phyloP scores from a whole-genome alignment of 2,888 invertebrate species.

The Lymantria monacha region DNA sequence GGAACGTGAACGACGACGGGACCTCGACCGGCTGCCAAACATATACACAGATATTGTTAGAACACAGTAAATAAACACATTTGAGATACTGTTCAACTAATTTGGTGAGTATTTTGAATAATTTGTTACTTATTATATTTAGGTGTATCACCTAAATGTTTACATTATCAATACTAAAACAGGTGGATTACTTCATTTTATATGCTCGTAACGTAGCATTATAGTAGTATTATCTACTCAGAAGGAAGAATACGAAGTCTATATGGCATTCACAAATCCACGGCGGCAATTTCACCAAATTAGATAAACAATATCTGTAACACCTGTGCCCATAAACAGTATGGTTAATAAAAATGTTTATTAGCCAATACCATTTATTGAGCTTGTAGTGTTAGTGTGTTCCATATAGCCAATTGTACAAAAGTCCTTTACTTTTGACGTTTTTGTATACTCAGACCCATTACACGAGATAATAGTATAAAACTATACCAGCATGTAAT shows the following conservation, averaged over 20 bases:
- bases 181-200: too few species aligned
- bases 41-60: conserved; percentile 21
- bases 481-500: conserved; percentile 3
- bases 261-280: too few species aligned
- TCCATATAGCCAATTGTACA: background rate
- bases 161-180: too few species aligned
- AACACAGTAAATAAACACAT: background rate
- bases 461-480: conserved; percentile 5
- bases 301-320: conserved; percentile 19
- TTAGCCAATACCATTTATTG: conserved; percentile 4
- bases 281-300: conserved; percentile 13
- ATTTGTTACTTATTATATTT: too few species aligned
- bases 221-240: too few species aligned
- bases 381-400: background rate
- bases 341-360: conserved; percentile 14
- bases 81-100: conserved; percentile 9
- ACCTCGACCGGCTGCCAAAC: conserved; percentile 82
- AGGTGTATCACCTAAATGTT: too few species aligned
- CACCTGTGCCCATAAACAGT: conserved; percentile 22
- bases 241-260: too few species aligned
- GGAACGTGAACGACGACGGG: conserved; percentile 84
- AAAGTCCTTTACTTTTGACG: conserved; percentile 1
- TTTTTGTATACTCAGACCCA: background rate
- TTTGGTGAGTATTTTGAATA: conserved; percentile 8
- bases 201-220: too few species aligned